These are phyloP conservation scores for Cuculus canorus DNA, from an alignment of 2,797 vertebrate species.

Conservation along the genomic window DNA sequence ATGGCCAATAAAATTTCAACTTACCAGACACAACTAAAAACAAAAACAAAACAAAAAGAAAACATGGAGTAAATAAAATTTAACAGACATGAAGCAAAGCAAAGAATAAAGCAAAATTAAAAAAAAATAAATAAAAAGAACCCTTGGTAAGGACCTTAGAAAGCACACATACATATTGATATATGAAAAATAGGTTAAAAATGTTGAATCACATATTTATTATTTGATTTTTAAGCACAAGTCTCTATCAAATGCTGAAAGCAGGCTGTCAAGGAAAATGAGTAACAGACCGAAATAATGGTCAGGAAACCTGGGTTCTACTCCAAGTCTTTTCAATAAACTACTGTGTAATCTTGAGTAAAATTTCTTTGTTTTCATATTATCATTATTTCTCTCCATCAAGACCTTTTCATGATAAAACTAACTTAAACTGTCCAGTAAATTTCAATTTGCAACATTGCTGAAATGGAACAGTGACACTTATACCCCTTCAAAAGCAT, in stretches of 20 bases:
- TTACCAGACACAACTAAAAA: conserved; percentile 99
- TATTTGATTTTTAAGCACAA: not conserved
- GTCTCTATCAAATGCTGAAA: not conserved
- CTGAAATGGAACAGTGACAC: not conserved
- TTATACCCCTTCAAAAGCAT: not conserved
- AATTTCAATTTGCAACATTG: not conserved
- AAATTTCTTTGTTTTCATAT: not conserved
- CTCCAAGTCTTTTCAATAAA: not conserved
- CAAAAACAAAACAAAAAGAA: conserved; percentile 89
- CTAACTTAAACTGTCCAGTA: not conserved
- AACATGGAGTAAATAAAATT: conserved; percentile 86
- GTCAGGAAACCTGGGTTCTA: not conserved
- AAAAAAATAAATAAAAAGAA: conserved; percentile 49
- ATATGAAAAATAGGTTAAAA: conserved; percentile 14
- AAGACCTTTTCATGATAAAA: not conserved
- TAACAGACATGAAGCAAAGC: conserved; percentile 82
- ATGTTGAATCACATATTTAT: not conserved
- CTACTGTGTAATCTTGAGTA: not conserved
- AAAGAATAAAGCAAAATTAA: conserved; percentile 56
- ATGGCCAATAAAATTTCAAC: conserved; percentile 99
- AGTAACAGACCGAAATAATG: not conserved
- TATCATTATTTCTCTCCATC: not conserved
- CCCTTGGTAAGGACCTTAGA: conserved; percentile 44
- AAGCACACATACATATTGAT: conserved; percentile 31
- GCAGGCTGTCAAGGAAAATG: not conserved